Base-by-base conservation (phyloP, 2,888 invertebrate species). In the Salticus scenicus region DNA sequence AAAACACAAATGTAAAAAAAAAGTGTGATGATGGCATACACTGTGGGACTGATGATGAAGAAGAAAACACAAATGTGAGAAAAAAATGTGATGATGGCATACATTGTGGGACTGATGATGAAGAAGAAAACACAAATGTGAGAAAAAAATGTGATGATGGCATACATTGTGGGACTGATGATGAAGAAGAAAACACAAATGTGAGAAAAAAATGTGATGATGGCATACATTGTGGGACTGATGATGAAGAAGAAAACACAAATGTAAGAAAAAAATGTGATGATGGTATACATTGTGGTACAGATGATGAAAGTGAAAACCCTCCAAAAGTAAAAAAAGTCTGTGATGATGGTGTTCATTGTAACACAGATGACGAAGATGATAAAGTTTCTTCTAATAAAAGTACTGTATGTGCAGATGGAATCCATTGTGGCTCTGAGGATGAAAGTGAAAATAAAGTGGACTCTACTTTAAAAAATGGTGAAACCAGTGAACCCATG, bases 151-250 rank as follows among this genome's bases (percentile, higher is more conserved):
- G 70, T 63, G 33, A 30, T 33, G 82, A 70, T 70, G 71, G 57
- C 24, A 41, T 37, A 27, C 73, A 73, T 57, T 73, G 73, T 51
- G 51, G 70, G n/a, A 69, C 47, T 17, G 47, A 47, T 47, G 42
- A 47, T 8, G 30, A 64, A 30, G 17, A 27, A n/a, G 12, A 17
- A 17, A 14, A 14, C 1, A 14, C 17, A 14, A 82, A 71, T 47
- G 1, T n/a, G 0, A 37, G 28, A 17, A 72, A 81, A 63, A 71
- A 63, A 4, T 81, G 81, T 76, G 79, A 74, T 63, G 86, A 87
- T 73, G 77, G 86, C 17, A 72, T 81, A 17, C 81, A 87, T 77
- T 87, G 86, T 81, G 82, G 75, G 1, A 82, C 75, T 31, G 75
- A 82, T 47, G 71, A 82, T 75, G 82, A 82, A 42, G 66, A 37